Base-by-base conservation (phyloP, 2,113 vertebrate genomes). In the Haemorhous mexicanus region DNA sequence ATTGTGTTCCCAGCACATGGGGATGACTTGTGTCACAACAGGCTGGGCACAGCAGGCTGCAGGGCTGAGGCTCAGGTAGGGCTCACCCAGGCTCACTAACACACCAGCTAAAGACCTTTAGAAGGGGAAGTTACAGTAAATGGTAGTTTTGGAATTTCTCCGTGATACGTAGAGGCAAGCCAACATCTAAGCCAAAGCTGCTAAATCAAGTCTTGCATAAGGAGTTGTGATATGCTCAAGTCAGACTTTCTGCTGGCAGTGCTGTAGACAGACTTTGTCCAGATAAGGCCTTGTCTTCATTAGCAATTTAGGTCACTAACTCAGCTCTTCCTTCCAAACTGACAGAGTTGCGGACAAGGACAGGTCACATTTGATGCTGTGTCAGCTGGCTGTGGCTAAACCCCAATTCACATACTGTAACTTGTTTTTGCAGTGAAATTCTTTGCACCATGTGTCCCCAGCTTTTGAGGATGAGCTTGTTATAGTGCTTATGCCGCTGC, bases 231-330 rank as follows among this genome's bases (percentile, higher is more conserved):
- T 95, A n/a, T 23, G 58, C 81, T 87, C 44, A 68, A 96, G 66
- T 92, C 78, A 85, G 88, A 27, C 58, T 69, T 85, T 43, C 20
- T 91, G 77, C 84, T 96, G 93, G 87, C 93, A 82, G 61, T 53
- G 74, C 81, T 82, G 73, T 47, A 62, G 84, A 39, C 66, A 76
- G 87, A 33, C 53, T 91, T 91, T 62, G 93, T 93, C 93, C 87
- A 91, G 96, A 94, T 95, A 97, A 95, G 84, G 91, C n/a, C 58
- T 95, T 94, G 91, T 91, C 93, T 95, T 63, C 41, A 46, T 97
- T 94, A 93, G 84, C 62, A 94, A 66, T 93, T 95, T 89, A 91
- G 87, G 89, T 95, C 91, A 82, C 70, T 75, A 82, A 91, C 78
- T 84, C 3, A 7, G 23, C 66, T 91, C 62, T 95, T 95, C 49